These are phyloP conservation scores for Antheraea mylitta DNA, from an alignment of 1,140 invertebrate species.

Conservation along the genomic window DNA sequence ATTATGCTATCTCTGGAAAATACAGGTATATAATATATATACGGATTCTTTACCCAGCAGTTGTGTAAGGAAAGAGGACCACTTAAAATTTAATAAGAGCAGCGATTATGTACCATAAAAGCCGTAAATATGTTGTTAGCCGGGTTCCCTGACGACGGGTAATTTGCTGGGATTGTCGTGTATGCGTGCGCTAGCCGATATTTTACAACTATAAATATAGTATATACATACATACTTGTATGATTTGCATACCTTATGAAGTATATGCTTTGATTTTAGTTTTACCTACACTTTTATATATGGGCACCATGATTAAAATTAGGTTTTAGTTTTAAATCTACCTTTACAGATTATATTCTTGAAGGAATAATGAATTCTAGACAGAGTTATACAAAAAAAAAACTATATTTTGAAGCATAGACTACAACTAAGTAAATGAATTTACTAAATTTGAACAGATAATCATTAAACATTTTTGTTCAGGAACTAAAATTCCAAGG, in stretches of 20 bases:
- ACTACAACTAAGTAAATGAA: too few species aligned
- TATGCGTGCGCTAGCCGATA: constrained; percentile 10
- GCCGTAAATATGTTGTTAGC: constrained; percentile 70
- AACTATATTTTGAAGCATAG: too few species aligned
- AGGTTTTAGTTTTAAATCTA: too few species aligned
- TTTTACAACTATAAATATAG: not conserved
- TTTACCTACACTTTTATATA: too few species aligned
- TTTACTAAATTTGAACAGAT: too few species aligned
- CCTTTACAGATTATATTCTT: too few species aligned
- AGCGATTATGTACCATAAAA: constrained; percentile 67
- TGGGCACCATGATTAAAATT: too few species aligned
- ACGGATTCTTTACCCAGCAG: constrained; percentile 45
- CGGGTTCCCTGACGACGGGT: constrained; percentile 49
- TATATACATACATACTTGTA: not conserved
- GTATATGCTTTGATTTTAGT: not conserved
- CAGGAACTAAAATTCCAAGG: too few species aligned
- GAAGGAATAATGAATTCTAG: too few species aligned
- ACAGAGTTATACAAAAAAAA: too few species aligned
- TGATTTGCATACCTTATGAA: not conserved
- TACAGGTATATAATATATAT: constrained; percentile 18
- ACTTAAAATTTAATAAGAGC: constrained; percentile 74
- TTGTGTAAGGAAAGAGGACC: constrained; percentile 56
- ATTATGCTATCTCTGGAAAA: too few species aligned
- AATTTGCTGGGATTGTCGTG: constrained; percentile 50
- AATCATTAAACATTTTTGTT: too few species aligned